These are phyloP conservation scores for Cephus pulcher DNA, from an alignment of 2,888 invertebrate species.

Conservation along the genomic window DNA sequence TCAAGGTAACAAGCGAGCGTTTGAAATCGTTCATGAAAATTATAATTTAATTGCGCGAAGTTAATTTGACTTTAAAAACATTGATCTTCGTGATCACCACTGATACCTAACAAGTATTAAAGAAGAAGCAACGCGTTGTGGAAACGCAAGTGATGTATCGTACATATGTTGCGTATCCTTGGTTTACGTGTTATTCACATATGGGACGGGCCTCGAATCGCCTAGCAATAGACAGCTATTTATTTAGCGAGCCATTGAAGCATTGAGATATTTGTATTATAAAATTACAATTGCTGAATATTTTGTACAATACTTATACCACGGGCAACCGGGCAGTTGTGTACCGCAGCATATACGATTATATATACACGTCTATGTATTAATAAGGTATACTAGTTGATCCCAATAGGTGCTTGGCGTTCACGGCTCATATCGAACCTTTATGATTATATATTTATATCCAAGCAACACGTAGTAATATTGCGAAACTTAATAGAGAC, in stretches of 20 bases:
- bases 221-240: neutral
- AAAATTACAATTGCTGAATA: neutral
- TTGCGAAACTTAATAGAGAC: neutral
- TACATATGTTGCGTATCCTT: neutral
- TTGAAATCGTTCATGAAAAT: neutral
- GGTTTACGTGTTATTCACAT: neutral
- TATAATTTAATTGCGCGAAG: neutral
- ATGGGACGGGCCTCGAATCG: neutral
- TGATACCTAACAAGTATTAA: neutral
- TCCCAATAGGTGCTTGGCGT: neutral
- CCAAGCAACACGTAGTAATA: neutral
- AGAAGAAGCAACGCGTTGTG: neutral
- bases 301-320: neutral
- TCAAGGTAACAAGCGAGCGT: neutral
- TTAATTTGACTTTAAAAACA: neutral
- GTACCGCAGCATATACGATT: neutral
- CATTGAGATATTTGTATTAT: neutral
- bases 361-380: neutral
- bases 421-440: neutral
- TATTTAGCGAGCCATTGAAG: neutral
- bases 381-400: neutral
- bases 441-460: neutral
- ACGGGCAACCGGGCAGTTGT: neutral
- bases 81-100: neutral
- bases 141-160: neutral